These are phyloP conservation scores for Lepus townsendii DNA, from an alignment of 2,797 vertebrate genomes.

Conservation along the genomic window DNA sequence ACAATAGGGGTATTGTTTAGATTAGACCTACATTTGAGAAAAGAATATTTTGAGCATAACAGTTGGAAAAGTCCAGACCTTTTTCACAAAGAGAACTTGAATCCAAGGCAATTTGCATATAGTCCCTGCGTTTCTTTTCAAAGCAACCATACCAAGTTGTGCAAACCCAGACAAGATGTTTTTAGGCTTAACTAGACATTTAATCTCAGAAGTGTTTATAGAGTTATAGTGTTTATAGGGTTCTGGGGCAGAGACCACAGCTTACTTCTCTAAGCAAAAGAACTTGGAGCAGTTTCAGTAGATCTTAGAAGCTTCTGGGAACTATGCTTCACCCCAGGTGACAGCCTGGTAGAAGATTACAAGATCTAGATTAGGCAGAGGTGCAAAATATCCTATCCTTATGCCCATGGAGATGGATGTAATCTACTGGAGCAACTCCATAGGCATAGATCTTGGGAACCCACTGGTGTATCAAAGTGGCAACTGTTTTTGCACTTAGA, in stretches of 20 bases:
- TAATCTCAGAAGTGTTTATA: neutral
- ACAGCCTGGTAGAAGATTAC: neutral
- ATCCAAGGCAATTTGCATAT: neutral
- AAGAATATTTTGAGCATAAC: neutral
- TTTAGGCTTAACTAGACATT: neutral
- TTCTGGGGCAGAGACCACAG: neutral
- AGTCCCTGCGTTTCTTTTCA: slow-evolving; percentile 16
- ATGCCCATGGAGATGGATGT: neutral
- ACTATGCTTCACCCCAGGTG: neutral
- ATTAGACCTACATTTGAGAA: neutral
- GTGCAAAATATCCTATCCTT: neutral
- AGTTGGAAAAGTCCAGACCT: neutral
- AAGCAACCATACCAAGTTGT: neutral
- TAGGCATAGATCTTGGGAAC: neutral
- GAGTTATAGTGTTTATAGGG: neutral
- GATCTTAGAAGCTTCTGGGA: neutral
- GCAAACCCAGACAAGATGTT: neutral
- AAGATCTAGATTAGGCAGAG: neutral
- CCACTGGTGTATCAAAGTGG: neutral
- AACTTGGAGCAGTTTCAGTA: neutral
- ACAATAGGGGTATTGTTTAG: neutral
- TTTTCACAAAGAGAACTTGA: neutral
- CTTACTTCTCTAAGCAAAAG: neutral
- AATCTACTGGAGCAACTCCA: neutral
- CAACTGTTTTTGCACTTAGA: neutral